Base-by-base conservation (phyloP, 2,113 vertebrate genomes). In the Dipodomys spectabilis region DNA sequence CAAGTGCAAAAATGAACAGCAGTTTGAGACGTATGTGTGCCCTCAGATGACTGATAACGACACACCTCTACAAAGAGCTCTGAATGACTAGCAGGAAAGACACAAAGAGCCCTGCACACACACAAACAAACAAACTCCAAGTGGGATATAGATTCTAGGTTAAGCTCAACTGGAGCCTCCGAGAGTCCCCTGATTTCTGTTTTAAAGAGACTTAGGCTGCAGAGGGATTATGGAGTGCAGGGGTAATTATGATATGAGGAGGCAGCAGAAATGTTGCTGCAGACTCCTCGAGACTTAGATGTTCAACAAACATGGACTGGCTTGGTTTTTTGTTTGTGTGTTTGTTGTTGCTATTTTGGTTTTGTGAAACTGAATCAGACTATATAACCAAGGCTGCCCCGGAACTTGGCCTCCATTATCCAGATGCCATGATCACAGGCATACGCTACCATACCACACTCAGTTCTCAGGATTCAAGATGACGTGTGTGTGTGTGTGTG, bases 91-190 rank as follows among this genome's bases (percentile, higher is more conserved):
- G 45, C 35, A 81, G 83, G 94, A 67, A 93, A 88, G 88, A 95
- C 86, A 86, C 62, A 93, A 78, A 94, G 16, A 85, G 19, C 8
- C 5, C 44, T 44, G 69, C 0, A 27, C 80, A 77, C 88, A 83
- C 81, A 69, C 0, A 8, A 2, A 39, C 35, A 39, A 3, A 39
- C 32, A 60, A 39, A 39, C 13, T 13, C 12, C 16, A 87, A 39
- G 39, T 78, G 90, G 68, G 60, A 69, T 57, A 67, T 18, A 49
- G 74, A 93, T 87, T 93, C 90, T 82, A 71, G 69, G 90, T 95
- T 80, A 82, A 79, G 30, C 30, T 49, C 49, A 84, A 30, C 0
- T 82, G 75, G 53, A n/a, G 64, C 44, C 30, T 32, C 74, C 77
- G 64, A 71, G 12, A 62, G 12, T 28, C 20, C 85, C 16, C 71